Percentiles rank a stretch among this genome's conserved stretches.
Evolutionary conservation across 2,888 invertebrate species (phyloP).

Genomic region (Falcaria lacertinaria): DNA sequence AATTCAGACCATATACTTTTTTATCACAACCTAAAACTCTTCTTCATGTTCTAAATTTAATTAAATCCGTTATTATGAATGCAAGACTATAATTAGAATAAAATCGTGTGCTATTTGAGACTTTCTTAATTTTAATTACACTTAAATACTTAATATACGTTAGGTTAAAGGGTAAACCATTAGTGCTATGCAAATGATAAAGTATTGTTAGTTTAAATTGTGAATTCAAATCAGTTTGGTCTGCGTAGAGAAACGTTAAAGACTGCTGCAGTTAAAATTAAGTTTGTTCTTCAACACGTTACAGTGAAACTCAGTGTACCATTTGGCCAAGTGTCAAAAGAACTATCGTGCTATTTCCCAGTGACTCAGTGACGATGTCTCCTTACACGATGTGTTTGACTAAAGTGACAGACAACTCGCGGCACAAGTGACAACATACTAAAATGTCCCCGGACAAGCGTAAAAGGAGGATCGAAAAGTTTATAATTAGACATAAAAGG

Average conservation of each 20-base stretch:
- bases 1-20: not conserved
- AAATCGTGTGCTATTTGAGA: too few relatives aligned
- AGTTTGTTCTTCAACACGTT: slow-evolving; percentile 19
- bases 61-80: too few relatives aligned
- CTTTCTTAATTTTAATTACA: not conserved
- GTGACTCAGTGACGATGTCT: slow-evolving; percentile 50
- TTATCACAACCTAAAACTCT: too few relatives aligned
- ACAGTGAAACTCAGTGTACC: slow-evolving; percentile 17
- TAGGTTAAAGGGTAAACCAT: not conserved
- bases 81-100: too few relatives aligned
- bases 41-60: too few relatives aligned
- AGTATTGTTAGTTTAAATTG: not conserved
- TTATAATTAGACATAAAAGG: slow-evolving; percentile 24
- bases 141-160: not conserved
- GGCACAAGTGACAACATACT: slow-evolving; percentile 47
- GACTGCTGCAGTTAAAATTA: slow-evolving; percentile 14
- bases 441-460: slow-evolving; percentile 72
- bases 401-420: slow-evolving; percentile 19
- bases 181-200: not conserved
- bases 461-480: slow-evolving; percentile 51
- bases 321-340: slow-evolving; percentile 34
- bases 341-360: slow-evolving; percentile 23
- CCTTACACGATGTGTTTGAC: slow-evolving; percentile 28
- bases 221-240: not conserved
- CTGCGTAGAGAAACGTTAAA: not conserved